Conservation (phyloP, 2,888 invertebrate genomes). For the Tribolium freemani region DNA sequence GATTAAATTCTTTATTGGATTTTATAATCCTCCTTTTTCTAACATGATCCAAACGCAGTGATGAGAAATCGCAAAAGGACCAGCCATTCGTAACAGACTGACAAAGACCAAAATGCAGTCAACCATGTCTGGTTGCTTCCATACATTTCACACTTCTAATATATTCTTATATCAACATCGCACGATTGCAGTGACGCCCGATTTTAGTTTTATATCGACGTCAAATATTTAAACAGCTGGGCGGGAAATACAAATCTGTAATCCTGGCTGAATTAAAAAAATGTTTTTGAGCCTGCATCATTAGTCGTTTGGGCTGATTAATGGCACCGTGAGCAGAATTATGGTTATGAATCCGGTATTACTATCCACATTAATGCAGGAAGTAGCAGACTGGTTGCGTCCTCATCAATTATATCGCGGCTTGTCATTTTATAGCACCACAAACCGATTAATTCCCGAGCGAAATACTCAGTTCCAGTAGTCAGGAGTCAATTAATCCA, state of each 20-base stretch:
- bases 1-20: constrained; percentile 20
- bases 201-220: background rate
- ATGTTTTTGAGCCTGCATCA: too few relatives aligned
- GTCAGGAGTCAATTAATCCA: constrained; percentile 31
- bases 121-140: constrained; percentile 1
- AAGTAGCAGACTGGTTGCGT: constrained; percentile 1
- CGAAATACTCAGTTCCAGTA: constrained; percentile 26
- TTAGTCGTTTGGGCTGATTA: background rate
- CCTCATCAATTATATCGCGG: constrained; percentile 1
- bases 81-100: constrained; percentile 29
- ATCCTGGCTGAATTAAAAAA: too few relatives aligned
- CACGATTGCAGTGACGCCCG: background rate
- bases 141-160: constrained; percentile 1
- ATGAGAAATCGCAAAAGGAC: constrained; percentile 26
- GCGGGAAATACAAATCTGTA: background rate
- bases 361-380: constrained; percentile 7
- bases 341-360: constrained; percentile 10
- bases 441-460: constrained; percentile 12
- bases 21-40: constrained; percentile 17
- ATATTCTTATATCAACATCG: background rate
- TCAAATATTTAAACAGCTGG: background rate
- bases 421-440: constrained; percentile 11
- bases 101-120: constrained; percentile 27
- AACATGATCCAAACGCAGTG: constrained; percentile 7
- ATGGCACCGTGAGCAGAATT: background rate